A percentile compares a stretch with the other conserved stretches of the same genome.
These are phyloP conservation scores for Antechinus flavipes DNA, from an alignment of 2,113 vertebrate species.

Conservation along the genomic window DNA sequence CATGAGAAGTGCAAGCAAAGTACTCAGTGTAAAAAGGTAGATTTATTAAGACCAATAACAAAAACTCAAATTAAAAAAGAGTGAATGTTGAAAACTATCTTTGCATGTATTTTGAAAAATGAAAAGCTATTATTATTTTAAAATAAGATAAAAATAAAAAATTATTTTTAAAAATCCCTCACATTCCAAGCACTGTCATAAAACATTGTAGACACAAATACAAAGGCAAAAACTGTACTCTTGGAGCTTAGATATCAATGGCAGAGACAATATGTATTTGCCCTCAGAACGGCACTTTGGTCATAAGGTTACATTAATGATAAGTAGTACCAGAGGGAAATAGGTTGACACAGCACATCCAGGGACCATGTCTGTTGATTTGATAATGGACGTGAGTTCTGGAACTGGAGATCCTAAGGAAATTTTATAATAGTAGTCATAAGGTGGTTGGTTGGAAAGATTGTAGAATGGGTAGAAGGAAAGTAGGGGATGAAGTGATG, in stretches of 20 bases:
- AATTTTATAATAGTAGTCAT: not conserved
- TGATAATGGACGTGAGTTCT: not conserved
- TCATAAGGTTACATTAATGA: not conserved
- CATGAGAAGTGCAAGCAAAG: too few relatives aligned
- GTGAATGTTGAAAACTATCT: too few relatives aligned
- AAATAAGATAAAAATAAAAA: too few relatives aligned
- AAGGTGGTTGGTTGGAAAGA: not conserved
- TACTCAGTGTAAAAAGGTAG: too few relatives aligned
- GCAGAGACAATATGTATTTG: not conserved
- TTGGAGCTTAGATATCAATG: not conserved
- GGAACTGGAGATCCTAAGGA: not conserved
- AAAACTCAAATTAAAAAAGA: too few relatives aligned
- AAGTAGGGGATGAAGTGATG: not conserved
- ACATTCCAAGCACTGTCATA: not conserved
- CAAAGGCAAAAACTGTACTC: not conserved
- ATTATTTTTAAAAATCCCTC: too few relatives aligned
- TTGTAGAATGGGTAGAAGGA: not conserved
- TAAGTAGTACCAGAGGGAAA: not conserved
- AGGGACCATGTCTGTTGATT: not conserved
- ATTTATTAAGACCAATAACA: too few relatives aligned
- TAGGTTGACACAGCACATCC: not conserved
- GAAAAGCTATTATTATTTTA: too few relatives aligned
- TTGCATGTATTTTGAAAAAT: too few relatives aligned
- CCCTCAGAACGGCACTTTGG: not conserved
- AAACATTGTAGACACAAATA: not conserved